Percentiles rank a stretch among this genome's conserved stretches.
phyloP scores from a whole-genome alignment of 2,888 invertebrate genomes.

The Drosophila sordidula region DNA sequence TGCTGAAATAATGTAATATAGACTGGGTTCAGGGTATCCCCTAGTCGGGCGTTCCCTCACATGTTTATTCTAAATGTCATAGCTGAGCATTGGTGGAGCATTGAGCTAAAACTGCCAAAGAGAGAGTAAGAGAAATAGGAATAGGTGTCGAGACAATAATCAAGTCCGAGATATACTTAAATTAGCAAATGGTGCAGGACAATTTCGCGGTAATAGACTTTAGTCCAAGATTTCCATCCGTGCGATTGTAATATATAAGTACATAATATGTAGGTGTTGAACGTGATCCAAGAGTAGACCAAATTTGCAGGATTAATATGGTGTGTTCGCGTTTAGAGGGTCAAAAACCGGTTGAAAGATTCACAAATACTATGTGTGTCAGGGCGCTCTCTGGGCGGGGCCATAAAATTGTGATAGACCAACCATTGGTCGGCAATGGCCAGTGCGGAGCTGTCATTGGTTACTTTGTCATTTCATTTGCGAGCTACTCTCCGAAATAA shows the following conservation, averaged over 20 bases:
- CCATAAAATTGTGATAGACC: slow-evolving; percentile 3
- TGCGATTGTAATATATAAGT: slow-evolving; percentile 1
- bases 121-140: neutral
- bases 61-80: neutral
- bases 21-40: too few relatives aligned
- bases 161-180: neutral
- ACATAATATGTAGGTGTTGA: neutral
- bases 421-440: slow-evolving; percentile 40
- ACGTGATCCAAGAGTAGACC: neutral
- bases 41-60: too few relatives aligned
- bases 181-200: too few relatives aligned
- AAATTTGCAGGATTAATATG: slow-evolving; percentile 5
- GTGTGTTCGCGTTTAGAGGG: neutral
- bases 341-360: slow-evolving; percentile 7
- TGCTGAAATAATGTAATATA: too few relatives aligned
- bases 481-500: neutral
- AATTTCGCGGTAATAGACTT: neutral
- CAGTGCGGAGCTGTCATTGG: slow-evolving; percentile 31
- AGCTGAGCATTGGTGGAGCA: neutral
- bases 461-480: neutral
- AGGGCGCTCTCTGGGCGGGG: slow-evolving; percentile 25
- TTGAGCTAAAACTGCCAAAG: neutral
- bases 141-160: neutral
- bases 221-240: neutral
- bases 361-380: neutral